These are phyloP conservation scores for Coenonympha arcania DNA, from an alignment of 2,888 invertebrate species.

Conservation along the genomic window DNA sequence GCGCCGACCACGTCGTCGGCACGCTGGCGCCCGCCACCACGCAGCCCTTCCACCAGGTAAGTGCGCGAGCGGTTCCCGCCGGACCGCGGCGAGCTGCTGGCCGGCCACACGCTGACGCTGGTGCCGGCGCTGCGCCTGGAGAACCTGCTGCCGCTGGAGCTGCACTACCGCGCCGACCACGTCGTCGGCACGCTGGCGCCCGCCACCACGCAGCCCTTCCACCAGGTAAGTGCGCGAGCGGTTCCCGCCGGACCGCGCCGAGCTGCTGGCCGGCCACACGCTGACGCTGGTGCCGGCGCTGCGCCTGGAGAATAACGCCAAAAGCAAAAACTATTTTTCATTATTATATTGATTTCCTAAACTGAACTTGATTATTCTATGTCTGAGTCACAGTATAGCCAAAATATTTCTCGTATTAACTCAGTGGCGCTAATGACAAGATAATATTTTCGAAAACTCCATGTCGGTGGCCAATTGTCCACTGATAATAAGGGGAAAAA, in stretches of 20 bases:
- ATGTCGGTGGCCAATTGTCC: too few relatives aligned
- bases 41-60: slow-evolving; percentile 56
- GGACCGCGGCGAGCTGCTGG: slow-evolving; percentile 77
- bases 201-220: slow-evolving; percentile 54
- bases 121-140: slow-evolving; percentile 87
- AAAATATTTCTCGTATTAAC: too few relatives aligned
- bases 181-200: slow-evolving; percentile 48
- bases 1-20: slow-evolving; percentile 43
- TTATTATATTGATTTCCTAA: too few relatives aligned
- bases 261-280: slow-evolving; percentile 86
- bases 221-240: slow-evolving; percentile 73
- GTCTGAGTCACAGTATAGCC: too few relatives aligned
- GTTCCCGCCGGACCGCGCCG: slow-evolving; percentile 80
- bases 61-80: slow-evolving; percentile 86
- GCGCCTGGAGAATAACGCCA: slow-evolving; percentile 87
- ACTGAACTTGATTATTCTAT: too few relatives aligned
- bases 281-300: slow-evolving; percentile 89
- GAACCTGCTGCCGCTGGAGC: slow-evolving; percentile 90
- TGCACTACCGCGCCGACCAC: slow-evolving; percentile 72
- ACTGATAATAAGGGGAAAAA: too few relatives aligned
- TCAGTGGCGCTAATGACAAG: too few relatives aligned
- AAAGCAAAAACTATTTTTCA: too few relatives aligned
- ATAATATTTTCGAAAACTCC: too few relatives aligned
- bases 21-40: slow-evolving; percentile 53
- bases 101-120: slow-evolving; percentile 90